phyloP scores from a whole-genome alignment of 1,140 invertebrate species.

The Bombus vancouverensis region DNA sequence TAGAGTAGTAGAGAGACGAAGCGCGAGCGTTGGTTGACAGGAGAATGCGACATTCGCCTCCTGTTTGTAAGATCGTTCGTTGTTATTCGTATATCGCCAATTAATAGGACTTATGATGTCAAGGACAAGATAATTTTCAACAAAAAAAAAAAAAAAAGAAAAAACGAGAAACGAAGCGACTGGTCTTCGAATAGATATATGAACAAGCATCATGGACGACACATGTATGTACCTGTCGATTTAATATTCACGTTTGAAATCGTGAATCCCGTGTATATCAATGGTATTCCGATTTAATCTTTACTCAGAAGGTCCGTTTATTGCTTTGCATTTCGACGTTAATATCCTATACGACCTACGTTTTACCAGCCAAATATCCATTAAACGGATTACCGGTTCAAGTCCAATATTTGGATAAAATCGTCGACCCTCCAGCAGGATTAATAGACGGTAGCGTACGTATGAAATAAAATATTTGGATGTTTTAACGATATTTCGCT shows the following conservation, averaged over 20 bases:
- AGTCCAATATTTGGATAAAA: slow-evolving; percentile 64
- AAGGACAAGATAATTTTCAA: background rate
- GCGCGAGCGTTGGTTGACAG: background rate
- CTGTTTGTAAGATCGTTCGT: background rate
- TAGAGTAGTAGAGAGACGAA: background rate
- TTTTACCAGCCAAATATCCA: slow-evolving; percentile 64
- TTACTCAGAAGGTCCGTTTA: slow-evolving; percentile 54
- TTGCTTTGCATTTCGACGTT: slow-evolving; percentile 44
- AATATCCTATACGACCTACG: slow-evolving; percentile 43
- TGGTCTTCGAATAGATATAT: background rate
- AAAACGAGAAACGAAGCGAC: slow-evolving; percentile 21
- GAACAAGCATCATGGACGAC: slow-evolving; percentile 14
- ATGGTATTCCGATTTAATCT: slow-evolving; percentile 50
- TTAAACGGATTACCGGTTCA: slow-evolving; percentile 58
- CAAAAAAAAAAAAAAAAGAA: background rate
- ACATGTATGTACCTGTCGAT: slow-evolving; percentile 9
- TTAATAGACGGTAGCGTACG: slow-evolving; percentile 36
- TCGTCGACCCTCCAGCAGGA: slow-evolving; percentile 38
- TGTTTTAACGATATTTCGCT: slow-evolving; percentile 30
- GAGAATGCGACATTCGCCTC: slow-evolving; percentile 17
- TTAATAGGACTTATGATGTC: background rate
- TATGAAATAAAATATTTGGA: slow-evolving; percentile 45
- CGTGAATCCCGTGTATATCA: slow-evolving; percentile 30
- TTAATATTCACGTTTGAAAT: slow-evolving; percentile 28
- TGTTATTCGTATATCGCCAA: too few species aligned